These are phyloP conservation scores for Subacronicta megacephala DNA, from an alignment of 2,888 invertebrate genomes.

Conservation along the genomic window DNA sequence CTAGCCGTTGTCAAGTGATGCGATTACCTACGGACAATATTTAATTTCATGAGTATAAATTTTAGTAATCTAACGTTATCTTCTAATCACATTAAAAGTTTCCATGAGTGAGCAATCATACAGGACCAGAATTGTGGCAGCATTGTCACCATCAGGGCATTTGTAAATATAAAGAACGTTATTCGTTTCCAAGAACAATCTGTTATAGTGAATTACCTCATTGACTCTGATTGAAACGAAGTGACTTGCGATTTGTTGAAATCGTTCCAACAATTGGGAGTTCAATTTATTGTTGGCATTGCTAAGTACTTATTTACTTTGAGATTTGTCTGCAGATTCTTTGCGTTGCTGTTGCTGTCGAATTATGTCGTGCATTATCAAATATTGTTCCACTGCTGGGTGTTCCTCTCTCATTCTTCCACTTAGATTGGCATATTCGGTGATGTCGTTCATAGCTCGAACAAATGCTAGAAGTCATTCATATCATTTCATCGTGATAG, in stretches of 20 bases:
- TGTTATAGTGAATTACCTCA: constrained; percentile 48
- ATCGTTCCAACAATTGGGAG: constrained; percentile 45
- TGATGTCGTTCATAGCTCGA: too few species aligned
- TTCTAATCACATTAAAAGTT: too few species aligned
- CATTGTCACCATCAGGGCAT: neutral
- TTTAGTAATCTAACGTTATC: too few species aligned
- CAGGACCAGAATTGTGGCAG: neutral
- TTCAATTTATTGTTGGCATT: constrained; percentile 48
- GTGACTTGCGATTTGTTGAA: constrained; percentile 55
- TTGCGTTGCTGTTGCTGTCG: neutral
- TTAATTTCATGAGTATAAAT: too few species aligned
- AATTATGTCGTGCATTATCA: too few species aligned
- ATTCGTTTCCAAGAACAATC: constrained; percentile 31
- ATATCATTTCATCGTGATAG: too few species aligned
- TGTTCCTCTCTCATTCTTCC: too few species aligned
- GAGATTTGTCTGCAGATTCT: constrained; percentile 7
- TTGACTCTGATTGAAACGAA: constrained; percentile 51
- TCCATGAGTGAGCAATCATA: neutral
- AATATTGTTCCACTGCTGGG: too few species aligned
- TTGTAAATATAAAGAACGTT: constrained; percentile 7
- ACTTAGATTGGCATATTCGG: too few species aligned
- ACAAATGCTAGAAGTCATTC: too few species aligned
- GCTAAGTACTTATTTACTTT: constrained; percentile 36
- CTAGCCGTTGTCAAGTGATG: too few species aligned
- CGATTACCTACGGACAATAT: too few species aligned